Conservation (phyloP, 2,797 vertebrate species). For the Tokudaia tokunoshimensis region DNA sequence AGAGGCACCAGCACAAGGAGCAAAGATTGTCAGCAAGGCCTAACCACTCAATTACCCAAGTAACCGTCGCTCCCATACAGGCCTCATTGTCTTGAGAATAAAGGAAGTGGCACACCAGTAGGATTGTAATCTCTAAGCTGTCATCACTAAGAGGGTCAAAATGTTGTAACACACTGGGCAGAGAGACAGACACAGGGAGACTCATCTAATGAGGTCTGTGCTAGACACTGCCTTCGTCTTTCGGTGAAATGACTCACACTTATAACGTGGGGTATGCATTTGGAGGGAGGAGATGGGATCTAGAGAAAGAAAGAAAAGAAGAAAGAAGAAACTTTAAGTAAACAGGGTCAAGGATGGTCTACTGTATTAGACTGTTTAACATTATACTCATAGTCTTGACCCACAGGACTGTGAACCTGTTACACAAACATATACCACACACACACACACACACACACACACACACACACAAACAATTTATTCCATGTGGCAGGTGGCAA, state of each 20-base stretch:
- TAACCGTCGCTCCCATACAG: slow-evolving; percentile 85
- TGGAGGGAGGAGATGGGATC: too few species aligned
- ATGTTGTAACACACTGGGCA: slow-evolving; percentile 44
- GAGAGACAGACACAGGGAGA: slow-evolving; percentile 69
- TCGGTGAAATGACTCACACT: slow-evolving; percentile 35
- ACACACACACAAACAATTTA: not conserved
- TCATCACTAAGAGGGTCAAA: slow-evolving; percentile 69
- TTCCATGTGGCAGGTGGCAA: not conserved
- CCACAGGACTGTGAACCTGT: not conserved
- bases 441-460: not conserved
- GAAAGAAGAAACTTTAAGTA: not conserved
- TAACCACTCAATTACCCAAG: slow-evolving; percentile 89
- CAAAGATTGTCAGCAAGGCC: slow-evolving; percentile 74
- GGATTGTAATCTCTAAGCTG: slow-evolving; percentile 81
- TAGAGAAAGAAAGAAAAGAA: not conserved
- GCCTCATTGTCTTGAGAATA: slow-evolving; percentile 80
- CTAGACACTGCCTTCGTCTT: not conserved
- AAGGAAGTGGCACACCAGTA: slow-evolving; percentile 88
- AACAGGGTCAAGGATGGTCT: not conserved
- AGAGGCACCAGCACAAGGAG: slow-evolving; percentile 68
- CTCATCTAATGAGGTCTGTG: not conserved
- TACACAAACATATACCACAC: not conserved
- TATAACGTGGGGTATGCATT: not conserved
- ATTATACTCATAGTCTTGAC: not conserved
- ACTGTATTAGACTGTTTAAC: not conserved